phyloP scores from a whole-genome alignment of 2,113 vertebrate species.

The Melanotaenia duboulayi region DNA sequence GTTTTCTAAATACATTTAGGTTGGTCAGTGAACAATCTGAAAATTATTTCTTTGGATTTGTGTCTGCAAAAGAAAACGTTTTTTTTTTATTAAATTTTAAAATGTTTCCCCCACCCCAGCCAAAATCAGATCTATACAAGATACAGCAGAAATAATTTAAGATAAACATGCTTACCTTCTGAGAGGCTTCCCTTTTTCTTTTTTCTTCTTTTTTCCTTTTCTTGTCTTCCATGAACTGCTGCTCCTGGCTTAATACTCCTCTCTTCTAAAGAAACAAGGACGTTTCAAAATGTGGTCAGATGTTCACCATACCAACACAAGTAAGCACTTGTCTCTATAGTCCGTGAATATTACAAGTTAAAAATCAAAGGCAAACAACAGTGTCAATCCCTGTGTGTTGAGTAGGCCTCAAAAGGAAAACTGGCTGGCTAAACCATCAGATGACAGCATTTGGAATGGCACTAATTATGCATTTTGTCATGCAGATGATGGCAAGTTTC shows the following conservation, averaged over 20 bases:
- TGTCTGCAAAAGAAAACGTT: too few relatives aligned
- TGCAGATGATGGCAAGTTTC: conserved; percentile 18
- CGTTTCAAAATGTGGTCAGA: background rate
- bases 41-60: too few relatives aligned
- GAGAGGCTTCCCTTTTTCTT: conserved; percentile 99
- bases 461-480: background rate
- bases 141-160: background rate
- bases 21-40: too few relatives aligned
- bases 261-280: conserved; percentile 80
- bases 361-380: background rate
- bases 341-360: background rate
- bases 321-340: background rate
- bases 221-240: conserved; percentile 99
- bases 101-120: too few relatives aligned
- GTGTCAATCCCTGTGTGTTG: background rate
- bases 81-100: too few relatives aligned
- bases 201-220: conserved; percentile 99
- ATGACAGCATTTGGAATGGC: conserved; percentile 37
- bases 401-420: conserved; percentile 9
- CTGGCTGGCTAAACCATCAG: conserved; percentile 38
- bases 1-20: too few relatives aligned
- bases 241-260: conserved; percentile 96
- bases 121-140: too few relatives aligned
- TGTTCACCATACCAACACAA: background rate
- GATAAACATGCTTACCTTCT: conserved; percentile 87